These are phyloP conservation scores for Syngnathus floridae DNA, from an alignment of 2,113 vertebrate genomes.

Conservation along the genomic window DNA sequence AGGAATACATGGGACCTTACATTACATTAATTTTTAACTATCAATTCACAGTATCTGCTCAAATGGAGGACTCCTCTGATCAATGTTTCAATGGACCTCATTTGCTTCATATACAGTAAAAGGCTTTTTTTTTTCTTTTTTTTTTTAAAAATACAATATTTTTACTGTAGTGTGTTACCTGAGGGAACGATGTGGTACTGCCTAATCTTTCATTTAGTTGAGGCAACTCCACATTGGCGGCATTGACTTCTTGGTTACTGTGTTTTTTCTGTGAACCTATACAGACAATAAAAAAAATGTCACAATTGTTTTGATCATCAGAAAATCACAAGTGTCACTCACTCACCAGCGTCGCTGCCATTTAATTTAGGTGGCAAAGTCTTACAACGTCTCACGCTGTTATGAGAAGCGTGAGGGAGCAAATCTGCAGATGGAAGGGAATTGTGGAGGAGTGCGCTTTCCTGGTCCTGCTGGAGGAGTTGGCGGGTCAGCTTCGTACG, in stretches of 20 bases:
- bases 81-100: background rate
- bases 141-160: too few species aligned
- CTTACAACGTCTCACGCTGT: conserved; percentile 52
- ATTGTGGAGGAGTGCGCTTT: conserved; percentile 54
- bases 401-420: conserved; percentile 17
- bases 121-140: too few species aligned
- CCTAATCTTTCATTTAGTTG: conserved; percentile 51
- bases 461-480: conserved; percentile 74
- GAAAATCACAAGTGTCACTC: conserved; percentile 2
- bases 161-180: conserved; percentile 35
- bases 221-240: conserved; percentile 59
- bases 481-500: conserved; percentile 65
- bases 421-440: conserved; percentile 18
- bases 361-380: conserved; percentile 64
- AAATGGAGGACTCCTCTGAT: background rate
- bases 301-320: background rate
- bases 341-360: conserved; percentile 57
- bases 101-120: too few species aligned
- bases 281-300: background rate
- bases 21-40: background rate
- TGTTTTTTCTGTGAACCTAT: conserved; percentile 35
- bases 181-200: conserved; percentile 12
- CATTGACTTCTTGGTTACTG: conserved; percentile 46
- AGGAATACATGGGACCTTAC: background rate
- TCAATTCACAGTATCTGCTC: background rate